These are phyloP conservation scores for Pimpla rufipes DNA, from an alignment of 2,888 invertebrate species.

Conservation along the genomic window DNA sequence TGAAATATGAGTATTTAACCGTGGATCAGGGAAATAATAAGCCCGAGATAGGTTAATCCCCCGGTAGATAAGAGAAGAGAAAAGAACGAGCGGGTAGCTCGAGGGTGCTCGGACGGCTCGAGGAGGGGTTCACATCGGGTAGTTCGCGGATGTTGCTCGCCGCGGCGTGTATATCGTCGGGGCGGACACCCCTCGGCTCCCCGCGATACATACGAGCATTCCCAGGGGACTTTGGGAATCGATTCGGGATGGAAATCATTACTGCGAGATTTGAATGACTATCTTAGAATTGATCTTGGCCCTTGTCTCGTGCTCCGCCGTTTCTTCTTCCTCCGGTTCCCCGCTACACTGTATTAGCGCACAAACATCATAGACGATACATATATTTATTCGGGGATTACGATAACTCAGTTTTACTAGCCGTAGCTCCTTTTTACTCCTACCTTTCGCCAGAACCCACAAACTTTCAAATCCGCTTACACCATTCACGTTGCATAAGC, in stretches of 20 bases:
- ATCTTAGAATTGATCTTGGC: slow-evolving; percentile 83
- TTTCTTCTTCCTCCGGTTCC: slow-evolving; percentile 30
- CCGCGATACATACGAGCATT: slow-evolving; percentile 76
- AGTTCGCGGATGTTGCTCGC: slow-evolving; percentile 77
- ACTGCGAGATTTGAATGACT: slow-evolving; percentile 84
- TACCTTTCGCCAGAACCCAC: slow-evolving; percentile 13
- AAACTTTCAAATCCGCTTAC: slow-evolving; percentile 32
- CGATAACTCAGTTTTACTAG: slow-evolving; percentile 64
- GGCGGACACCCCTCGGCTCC: slow-evolving; percentile 71
- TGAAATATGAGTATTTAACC: slow-evolving; percentile 85
- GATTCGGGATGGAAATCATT: slow-evolving; percentile 85
- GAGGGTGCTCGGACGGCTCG: slow-evolving; percentile 48
- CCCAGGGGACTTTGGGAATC: slow-evolving; percentile 84
- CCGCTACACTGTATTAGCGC: background rate
- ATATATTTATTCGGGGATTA: slow-evolving; percentile 30
- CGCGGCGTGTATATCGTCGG: slow-evolving; percentile 72
- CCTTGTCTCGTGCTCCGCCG: slow-evolving; percentile 53
- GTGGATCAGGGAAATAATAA: slow-evolving; percentile 85
- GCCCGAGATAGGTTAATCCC: slow-evolving; percentile 85
- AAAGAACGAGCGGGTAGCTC: slow-evolving; percentile 47
- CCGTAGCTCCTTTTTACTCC: slow-evolving; percentile 36
- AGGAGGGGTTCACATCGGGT: slow-evolving; percentile 72
- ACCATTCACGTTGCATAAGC: background rate
- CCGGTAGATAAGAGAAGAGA: slow-evolving; percentile 80
- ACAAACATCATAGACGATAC: background rate